A percentile compares a stretch with the other conserved stretches of the same genome.
phyloP scores from a whole-genome alignment of 2,888 invertebrate genomes.

The Choreutis nemorana region DNA sequence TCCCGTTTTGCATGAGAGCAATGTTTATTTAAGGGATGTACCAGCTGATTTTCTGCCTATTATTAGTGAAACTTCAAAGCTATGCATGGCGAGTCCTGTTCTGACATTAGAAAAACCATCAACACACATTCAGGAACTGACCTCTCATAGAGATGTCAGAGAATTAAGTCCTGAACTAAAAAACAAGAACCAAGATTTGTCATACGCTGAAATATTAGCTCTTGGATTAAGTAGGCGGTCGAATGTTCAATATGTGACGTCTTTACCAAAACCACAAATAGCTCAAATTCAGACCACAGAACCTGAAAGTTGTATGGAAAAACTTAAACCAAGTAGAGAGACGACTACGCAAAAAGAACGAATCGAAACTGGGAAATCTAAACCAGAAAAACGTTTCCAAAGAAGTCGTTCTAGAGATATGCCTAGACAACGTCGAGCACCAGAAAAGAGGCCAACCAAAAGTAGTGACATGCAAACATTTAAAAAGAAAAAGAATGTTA shows the following conservation, averaged over 20 bases:
- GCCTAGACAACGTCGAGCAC: conserved; percentile 40
- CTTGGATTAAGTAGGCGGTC: conserved; percentile 64
- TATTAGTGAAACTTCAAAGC: too few species aligned
- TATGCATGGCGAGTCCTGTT: too few species aligned
- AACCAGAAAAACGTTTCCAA: conserved; percentile 20
- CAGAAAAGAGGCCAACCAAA: conserved; percentile 44
- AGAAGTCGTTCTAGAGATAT: conserved; percentile 49
- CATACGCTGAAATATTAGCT: conserved; percentile 76
- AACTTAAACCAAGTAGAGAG: conserved; percentile 20
- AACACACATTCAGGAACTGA: conserved; percentile 14
- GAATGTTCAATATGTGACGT: conserved; percentile 24
- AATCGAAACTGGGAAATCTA: conserved; percentile 17
- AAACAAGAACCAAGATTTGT: conserved; percentile 67
- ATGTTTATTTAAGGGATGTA: too few species aligned
- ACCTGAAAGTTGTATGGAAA: conserved; percentile 34
- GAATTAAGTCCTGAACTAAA: conserved; percentile 28
- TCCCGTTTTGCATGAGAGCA: conserved; percentile 13
- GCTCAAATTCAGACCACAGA: conserved; percentile 45
- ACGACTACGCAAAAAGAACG: conserved; percentile 23
- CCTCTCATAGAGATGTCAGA: too few species aligned
- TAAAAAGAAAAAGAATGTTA: conserved; percentile 45
- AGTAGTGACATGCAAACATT: conserved; percentile 32
- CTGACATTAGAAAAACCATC: conserved; percentile 10
- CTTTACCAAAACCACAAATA: conserved; percentile 42
- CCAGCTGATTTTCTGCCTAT: too few species aligned